These are phyloP conservation scores for Cyrtorhinus lividipennis DNA, from an alignment of 1,140 invertebrate genomes.

Conservation along the genomic window DNA sequence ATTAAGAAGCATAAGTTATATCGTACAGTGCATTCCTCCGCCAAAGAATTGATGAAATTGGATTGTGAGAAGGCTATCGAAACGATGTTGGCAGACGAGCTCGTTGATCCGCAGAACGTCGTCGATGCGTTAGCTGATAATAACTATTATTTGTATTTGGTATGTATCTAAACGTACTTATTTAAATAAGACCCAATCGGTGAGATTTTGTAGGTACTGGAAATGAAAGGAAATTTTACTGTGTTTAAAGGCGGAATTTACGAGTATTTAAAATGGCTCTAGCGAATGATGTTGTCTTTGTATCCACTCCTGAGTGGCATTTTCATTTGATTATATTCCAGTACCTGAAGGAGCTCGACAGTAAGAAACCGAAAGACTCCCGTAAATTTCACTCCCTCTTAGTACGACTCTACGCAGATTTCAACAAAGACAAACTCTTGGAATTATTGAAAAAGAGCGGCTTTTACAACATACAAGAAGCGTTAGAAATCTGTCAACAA, in stretches of 20 bases:
- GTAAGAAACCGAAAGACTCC: conserved; percentile 46
- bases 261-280: no score
- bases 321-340: conserved; percentile 26
- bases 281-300: no score
- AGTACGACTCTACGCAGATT: conserved; percentile 81
- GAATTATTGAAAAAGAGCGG: conserved; percentile 76
- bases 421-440: conserved; percentile 66
- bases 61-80: conserved; percentile 69
- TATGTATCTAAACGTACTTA: conserved; percentile 30
- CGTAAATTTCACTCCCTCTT: conserved; percentile 62
- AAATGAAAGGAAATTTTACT: no score
- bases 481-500: conserved; percentile 72
- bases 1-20: conserved; percentile 81
- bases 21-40: conserved; percentile 67
- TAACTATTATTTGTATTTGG: conserved; percentile 57
- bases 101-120: conserved; percentile 61
- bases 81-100: conserved; percentile 60
- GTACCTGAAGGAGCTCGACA: conserved; percentile 57
- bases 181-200: no score
- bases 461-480: conserved; percentile 81
- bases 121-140: conserved; percentile 65
- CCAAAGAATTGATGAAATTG: conserved; percentile 79
- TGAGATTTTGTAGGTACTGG: no score
- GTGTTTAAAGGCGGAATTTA: no score
- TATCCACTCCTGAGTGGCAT: not conserved